Base-by-base conservation (phyloP, 1,140 invertebrate genomes). In the Mylabris phalerata region DNA sequence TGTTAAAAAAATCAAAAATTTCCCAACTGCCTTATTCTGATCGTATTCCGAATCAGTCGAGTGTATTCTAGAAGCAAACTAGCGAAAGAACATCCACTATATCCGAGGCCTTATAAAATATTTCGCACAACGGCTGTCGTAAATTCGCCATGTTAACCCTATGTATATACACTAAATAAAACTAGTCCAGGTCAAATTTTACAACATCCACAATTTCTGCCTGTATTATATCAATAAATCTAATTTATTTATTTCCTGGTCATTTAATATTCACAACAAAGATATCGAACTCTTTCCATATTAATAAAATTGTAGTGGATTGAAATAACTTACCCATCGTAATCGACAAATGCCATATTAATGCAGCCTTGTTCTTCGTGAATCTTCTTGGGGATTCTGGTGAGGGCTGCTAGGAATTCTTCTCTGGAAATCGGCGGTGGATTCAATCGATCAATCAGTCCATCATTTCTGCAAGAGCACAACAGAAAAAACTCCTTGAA, bases 321-420 rank as follows among this genome's bases (percentile, higher is more conserved):
- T 5, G 4, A 19, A 46, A 13, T 11, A 13, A 62, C 65, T 65
- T 48, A 67, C 65, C 63, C 63, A 49, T 67, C 65, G 24, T 38
- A 65, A 46, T 61, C 62, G 4, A 67, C 44, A 42, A 63, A 67
- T 9, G 57, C 65, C 19, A 67, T 55, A 48, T 67, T 67, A 10
- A 67, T 48, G 45, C 65, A 63, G 46, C 65, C 32, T 4, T 32
- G 63, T 13, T 43, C 13, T 42, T 65, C 60, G 49, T 59, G 65
- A 32, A 32, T 32, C 19, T 19, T 19, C 19, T 19, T 19, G 19
- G 32, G 51, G 59, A 63, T 9, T 48, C 50, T 38, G 2, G 32
- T 32, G 0, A 32, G 32, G 4, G 32, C 32, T 7, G 32, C 7
- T 32, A 32, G 32, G 7, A 5, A 7, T 4, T 32, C 32, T 4